A percentile compares a stretch with the other conserved stretches of the same genome.
These are phyloP conservation scores for Bufo bufo DNA, from an alignment of 2,113 vertebrate species.

Conservation along the genomic window DNA sequence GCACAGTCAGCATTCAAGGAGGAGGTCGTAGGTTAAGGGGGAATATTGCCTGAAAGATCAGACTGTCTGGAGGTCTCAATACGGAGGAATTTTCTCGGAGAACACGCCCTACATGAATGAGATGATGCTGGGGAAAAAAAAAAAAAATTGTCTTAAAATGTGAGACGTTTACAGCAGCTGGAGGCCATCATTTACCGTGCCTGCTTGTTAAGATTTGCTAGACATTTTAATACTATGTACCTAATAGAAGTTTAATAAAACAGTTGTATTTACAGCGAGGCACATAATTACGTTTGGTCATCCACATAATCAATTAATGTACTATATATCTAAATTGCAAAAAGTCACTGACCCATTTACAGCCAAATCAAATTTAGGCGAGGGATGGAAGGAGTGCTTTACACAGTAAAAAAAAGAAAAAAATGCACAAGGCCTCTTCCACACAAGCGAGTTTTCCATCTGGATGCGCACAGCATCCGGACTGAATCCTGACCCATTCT, in stretches of 20 bases:
- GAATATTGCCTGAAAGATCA: not conserved
- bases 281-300: conserved; percentile 9
- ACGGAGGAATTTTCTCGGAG: not conserved
- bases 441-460: too few species aligned
- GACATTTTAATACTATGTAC: not conserved
- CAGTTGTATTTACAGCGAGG: conserved; percentile 14
- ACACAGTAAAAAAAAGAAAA: not conserved
- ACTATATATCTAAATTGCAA: conserved; percentile 6
- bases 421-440: too few species aligned
- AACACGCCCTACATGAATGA: not conserved
- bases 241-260: not conserved
- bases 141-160: too few species aligned
- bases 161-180: not conserved
- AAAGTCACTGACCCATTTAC: conserved; percentile 20
- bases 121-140: not conserved
- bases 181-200: not conserved
- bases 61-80: not conserved
- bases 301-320: conserved; percentile 13
- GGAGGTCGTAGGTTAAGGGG: conserved; percentile 12
- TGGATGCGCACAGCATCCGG: too few species aligned
- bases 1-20: not conserved
- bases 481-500: too few species aligned
- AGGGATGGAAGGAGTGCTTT: not conserved
- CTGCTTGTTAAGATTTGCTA: too few species aligned
- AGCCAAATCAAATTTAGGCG: conserved; percentile 3